Conservation (phyloP, 1,140 invertebrate genomes). For the Rhyzopertha dominica region DNA sequence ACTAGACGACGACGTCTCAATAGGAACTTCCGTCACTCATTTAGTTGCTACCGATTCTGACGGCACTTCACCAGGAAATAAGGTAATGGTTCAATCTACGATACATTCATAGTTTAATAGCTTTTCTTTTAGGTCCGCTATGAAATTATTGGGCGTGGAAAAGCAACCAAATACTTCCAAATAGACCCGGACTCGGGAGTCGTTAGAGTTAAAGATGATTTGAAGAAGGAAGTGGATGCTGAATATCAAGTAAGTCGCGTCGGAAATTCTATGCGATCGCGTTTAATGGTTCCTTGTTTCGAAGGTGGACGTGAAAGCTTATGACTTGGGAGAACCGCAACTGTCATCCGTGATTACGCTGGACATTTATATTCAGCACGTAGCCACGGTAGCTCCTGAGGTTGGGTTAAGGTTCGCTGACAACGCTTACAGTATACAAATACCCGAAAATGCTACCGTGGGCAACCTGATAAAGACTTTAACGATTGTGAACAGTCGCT, state of each 20-base stretch:
- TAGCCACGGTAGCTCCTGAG: slow-evolving; percentile 58
- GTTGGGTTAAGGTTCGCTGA: slow-evolving; percentile 78
- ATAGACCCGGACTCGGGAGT: slow-evolving; percentile 78
- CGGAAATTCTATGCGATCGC: slow-evolving; percentile 6
- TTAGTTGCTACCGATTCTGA: slow-evolving; percentile 76
- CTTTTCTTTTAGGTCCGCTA: slow-evolving; percentile 54
- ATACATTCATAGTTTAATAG: slow-evolving; percentile 3
- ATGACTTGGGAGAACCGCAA: slow-evolving; percentile 80
- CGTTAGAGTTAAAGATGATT: slow-evolving; percentile 71
- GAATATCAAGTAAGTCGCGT: slow-evolving; percentile 66
- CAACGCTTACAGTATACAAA: slow-evolving; percentile 71
- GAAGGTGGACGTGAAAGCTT: slow-evolving; percentile 77
- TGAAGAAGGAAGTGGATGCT: slow-evolving; percentile 76
- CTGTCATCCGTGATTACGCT: slow-evolving; percentile 73
- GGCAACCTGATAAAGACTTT: slow-evolving; percentile 66
- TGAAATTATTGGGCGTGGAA: slow-evolving; percentile 74
- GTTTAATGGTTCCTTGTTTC: slow-evolving; percentile 10
- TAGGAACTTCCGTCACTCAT: slow-evolving; percentile 73
- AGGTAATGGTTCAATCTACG: slow-evolving; percentile 48
- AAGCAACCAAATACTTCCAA: slow-evolving; percentile 77
- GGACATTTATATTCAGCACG: slow-evolving; percentile 76
- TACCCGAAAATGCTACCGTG: slow-evolving; percentile 69
- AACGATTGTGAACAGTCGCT: slow-evolving; percentile 66
- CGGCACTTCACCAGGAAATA: slow-evolving; percentile 75
- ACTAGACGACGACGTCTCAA: slow-evolving; percentile 73